Conservation (phyloP, 2,113 vertebrate species). For the Gymnarchus niloticus region DNA sequence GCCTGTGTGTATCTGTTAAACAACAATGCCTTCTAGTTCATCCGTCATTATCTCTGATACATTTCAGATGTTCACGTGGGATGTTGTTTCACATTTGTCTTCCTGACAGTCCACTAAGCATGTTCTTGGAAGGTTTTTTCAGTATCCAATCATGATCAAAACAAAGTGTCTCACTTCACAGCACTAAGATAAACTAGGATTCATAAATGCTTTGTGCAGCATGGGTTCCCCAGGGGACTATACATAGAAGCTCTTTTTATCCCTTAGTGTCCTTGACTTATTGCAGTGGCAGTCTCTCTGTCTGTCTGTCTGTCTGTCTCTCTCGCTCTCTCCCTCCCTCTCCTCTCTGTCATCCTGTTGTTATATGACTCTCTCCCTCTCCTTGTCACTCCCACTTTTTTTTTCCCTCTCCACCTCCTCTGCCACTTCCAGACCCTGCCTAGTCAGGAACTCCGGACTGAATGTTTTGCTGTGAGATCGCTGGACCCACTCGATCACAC, state of each 20-base stretch:
- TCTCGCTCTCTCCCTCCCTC: not conserved
- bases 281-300: not conserved
- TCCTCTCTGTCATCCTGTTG: not conserved
- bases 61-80: not conserved
- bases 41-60: not conserved
- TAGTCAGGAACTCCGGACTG: slow-evolving; percentile 11
- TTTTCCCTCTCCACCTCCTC: not conserved
- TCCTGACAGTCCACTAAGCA: not conserved
- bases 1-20: not conserved
- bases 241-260: not conserved
- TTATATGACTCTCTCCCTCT: slow-evolving; percentile 15
- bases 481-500: not conserved
- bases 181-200: not conserved
- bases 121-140: not conserved
- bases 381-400: not conserved
- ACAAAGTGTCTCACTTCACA: not conserved
- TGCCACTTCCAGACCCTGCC: not conserved
- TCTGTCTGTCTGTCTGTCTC: slow-evolving; percentile 10
- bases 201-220: not conserved
- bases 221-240: not conserved
- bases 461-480: not conserved
- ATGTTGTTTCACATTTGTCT: not conserved
- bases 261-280: slow-evolving; percentile 8
- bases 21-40: not conserved
- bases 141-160: not conserved